Conservation (phyloP, 2,113 vertebrate genomes). For the Marmota flaviventris region DNA sequence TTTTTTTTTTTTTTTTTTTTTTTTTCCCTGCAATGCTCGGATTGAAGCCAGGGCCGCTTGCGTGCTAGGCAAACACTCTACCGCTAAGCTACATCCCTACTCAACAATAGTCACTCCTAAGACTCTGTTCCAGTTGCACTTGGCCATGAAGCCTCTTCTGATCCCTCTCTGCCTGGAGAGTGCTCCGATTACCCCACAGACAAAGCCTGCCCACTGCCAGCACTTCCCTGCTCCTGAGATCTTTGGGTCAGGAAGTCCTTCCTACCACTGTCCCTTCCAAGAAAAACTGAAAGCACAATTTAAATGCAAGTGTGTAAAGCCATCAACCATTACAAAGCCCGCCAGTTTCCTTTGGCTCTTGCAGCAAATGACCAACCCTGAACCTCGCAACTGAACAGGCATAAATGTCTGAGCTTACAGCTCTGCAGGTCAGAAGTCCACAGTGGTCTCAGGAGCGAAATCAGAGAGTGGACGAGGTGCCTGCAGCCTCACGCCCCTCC, state of each 20-base stretch:
- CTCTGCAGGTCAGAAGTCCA: background rate
- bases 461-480: background rate
- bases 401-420: background rate
- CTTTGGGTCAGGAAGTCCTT: background rate
- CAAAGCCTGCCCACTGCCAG: background rate
- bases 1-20: background rate
- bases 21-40: too few relatives aligned
- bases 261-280: background rate
- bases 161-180: background rate
- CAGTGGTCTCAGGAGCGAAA: background rate
- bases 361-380: background rate
- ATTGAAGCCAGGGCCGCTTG: too few relatives aligned
- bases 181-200: fast-evolving
- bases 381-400: background rate
- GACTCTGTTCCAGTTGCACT: background rate
- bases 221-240: background rate
- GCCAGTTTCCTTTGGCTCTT: background rate
- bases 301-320: background rate
- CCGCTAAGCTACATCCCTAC: background rate
- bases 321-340: background rate
- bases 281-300: background rate
- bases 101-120: background rate
- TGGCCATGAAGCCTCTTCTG: background rate
- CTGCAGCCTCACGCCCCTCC: background rate
- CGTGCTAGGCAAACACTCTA: too few relatives aligned